Conservation (phyloP, 2,113 vertebrate species). For the Tamias sibiricus region DNA sequence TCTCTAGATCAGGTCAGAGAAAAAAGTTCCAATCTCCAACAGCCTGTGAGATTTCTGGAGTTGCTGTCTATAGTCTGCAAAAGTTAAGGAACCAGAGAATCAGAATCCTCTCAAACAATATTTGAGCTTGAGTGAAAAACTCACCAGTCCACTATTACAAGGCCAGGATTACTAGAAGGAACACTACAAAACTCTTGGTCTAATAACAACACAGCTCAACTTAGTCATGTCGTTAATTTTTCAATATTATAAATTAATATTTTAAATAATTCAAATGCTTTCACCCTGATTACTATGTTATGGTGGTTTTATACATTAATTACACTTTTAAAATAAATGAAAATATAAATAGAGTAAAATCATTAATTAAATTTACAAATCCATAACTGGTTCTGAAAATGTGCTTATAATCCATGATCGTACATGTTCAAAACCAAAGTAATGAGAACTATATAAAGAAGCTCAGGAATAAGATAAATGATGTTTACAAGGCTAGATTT, state of each 20-base stretch:
- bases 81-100: neutral
- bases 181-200: neutral
- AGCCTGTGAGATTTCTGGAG: neutral
- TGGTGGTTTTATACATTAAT: conserved; percentile 20
- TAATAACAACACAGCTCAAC: neutral
- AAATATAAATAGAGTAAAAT: conserved; percentile 30
- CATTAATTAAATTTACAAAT: conserved; percentile 52
- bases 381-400: conserved; percentile 50
- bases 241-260: neutral
- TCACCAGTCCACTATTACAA: neutral
- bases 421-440: neutral
- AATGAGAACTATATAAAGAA: neutral
- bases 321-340: conserved; percentile 16
- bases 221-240: neutral
- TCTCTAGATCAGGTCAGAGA: neutral
- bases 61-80: neutral
- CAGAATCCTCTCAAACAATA: neutral
- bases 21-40: neutral
- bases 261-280: conserved; percentile 47
- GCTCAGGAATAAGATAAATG: conserved; percentile 30
- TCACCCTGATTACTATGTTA: neutral
- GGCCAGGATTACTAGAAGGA: neutral
- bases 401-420: neutral
- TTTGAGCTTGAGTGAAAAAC: neutral
- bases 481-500: neutral